These are phyloP conservation scores for Phalacrocorax aristotelis DNA, from an alignment of 2,113 vertebrate genomes.

Conservation along the genomic window DNA sequence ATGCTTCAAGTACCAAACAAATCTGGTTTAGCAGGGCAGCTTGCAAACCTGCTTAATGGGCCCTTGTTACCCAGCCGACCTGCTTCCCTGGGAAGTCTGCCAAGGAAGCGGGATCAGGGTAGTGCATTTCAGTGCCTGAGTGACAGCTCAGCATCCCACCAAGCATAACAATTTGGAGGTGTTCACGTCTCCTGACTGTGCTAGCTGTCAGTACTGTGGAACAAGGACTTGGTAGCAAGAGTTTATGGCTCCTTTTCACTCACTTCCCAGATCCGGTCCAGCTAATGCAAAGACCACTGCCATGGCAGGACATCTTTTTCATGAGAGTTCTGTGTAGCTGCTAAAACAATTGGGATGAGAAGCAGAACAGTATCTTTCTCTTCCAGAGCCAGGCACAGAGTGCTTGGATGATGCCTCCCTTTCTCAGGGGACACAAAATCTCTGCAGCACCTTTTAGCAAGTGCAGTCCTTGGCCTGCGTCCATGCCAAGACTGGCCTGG, in stretches of 20 bases:
- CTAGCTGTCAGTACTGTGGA: not conserved
- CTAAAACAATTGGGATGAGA: not conserved
- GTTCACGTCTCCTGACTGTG: not conserved
- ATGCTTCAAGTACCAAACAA: not conserved
- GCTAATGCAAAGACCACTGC: not conserved
- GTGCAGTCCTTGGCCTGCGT: not conserved
- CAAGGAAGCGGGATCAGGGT: not conserved
- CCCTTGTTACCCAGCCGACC: not conserved
- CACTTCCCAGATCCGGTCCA: not conserved
- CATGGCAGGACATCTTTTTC: not conserved
- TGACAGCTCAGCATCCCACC: not conserved
- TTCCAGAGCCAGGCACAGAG: not conserved
- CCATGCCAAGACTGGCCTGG: not conserved
- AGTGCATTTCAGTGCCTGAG: not conserved
- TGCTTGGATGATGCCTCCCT: not conserved
- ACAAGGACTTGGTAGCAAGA: not conserved
- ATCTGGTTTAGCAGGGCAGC: not conserved
- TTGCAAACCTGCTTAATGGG: not conserved
- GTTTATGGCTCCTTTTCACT: not conserved
- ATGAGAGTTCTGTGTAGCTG: not conserved
- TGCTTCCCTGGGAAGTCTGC: not conserved
- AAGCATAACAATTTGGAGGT: not conserved
- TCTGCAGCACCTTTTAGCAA: not conserved
- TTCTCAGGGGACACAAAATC: not conserved
- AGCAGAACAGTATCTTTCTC: not conserved